Base-by-base conservation (phyloP, 2,888 invertebrate species). In the Sarcophaga subvicina region DNA sequence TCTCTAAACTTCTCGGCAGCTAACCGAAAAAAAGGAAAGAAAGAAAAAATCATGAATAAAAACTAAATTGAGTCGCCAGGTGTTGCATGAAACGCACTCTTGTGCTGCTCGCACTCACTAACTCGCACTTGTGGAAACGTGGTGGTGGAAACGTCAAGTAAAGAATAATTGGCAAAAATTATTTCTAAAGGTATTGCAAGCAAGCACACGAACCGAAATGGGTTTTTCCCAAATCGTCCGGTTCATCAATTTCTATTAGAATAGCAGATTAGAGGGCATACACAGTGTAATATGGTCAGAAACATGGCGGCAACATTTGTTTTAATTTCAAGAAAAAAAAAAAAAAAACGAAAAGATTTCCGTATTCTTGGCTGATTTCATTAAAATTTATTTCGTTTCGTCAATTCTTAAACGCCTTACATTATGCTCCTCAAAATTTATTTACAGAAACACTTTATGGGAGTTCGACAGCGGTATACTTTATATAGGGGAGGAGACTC, bases 171-270 rank as follows among this genome's bases (percentile, higher is more conserved):
- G 59, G 54, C 11, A 45, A 66, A 67, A 49, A 49, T 14, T 54
- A 54, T 76, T 47, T 67, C 22, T 3, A 14, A 72, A 63, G 76
- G 45, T 27, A 37, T 11, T 14, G 54, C 22, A 22, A 22, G 54
- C 54, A 54, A 54, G 37, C 54, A 54, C 12, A 69, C 45, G 20
- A 69, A 22, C 5, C 10, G 37, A 37, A 37, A 37, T 37, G 37
- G 10, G 45, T 47, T 62, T 22, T 63, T 71, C 37, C 0, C 10
- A 60, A 78, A 78, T 67, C 22, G 60, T 78, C 45, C 72, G 75
- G 70, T 67, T 85, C 75, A 82, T 81, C 85, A 82, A 85, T 85
- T 82, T 79, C 62, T 27, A 49, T 75, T 75, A 82, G 66, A 70
- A 64, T 62, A 67, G 85, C 76, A 27, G 63, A 14, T 59, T 22